phyloP scores from a whole-genome alignment of 92 coral and sea anemone genomes.

The Hydrozoanthus gracilis region DNA sequence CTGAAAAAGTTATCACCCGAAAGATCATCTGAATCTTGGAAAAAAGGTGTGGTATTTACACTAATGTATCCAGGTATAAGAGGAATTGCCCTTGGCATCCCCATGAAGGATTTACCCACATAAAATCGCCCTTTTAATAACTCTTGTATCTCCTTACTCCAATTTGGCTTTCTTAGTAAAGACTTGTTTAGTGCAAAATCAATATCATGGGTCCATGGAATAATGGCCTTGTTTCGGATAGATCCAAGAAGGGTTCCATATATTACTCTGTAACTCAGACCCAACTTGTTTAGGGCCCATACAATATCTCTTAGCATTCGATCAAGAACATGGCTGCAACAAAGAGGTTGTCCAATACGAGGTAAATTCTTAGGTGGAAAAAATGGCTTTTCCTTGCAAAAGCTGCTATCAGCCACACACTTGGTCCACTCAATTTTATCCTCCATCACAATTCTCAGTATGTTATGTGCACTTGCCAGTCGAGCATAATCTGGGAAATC shows the following conservation, averaged over 20 bases:
- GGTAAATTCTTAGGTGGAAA: slow-evolving; percentile 57
- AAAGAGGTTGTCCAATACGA: slow-evolving; percentile 63
- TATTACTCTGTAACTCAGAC: slow-evolving; percentile 58
- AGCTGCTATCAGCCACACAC: slow-evolving; percentile 69
- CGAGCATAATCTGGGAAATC: slow-evolving; percentile 66
- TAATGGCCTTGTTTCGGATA: slow-evolving; percentile 70
- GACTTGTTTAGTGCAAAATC: slow-evolving; percentile 59
- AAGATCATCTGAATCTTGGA: slow-evolving; percentile 65
- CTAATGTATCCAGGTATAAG: slow-evolving; percentile 61
- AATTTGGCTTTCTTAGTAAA: slow-evolving; percentile 11
- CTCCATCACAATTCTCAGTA: slow-evolving; percentile 70
- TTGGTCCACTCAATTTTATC: slow-evolving; percentile 75
- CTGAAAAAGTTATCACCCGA: slow-evolving; percentile 70
- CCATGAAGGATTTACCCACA: slow-evolving; percentile 55
- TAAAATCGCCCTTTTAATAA: slow-evolving; percentile 45
- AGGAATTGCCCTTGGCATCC: slow-evolving; percentile 48
- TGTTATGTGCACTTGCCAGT: slow-evolving; percentile 61
- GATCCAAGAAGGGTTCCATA: slow-evolving; percentile 81
- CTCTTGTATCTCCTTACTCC: slow-evolving; percentile 40
- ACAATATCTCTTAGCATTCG: slow-evolving; percentile 64
- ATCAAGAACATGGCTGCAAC: slow-evolving; percentile 65
- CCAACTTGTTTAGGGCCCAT: slow-evolving; percentile 53
- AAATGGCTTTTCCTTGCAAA: slow-evolving; percentile 73
- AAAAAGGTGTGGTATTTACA: slow-evolving; percentile 59
- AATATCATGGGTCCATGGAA: slow-evolving; percentile 76